These are phyloP conservation scores for Uria lomvia DNA, from an alignment of 2,113 vertebrate genomes.

Conservation along the genomic window DNA sequence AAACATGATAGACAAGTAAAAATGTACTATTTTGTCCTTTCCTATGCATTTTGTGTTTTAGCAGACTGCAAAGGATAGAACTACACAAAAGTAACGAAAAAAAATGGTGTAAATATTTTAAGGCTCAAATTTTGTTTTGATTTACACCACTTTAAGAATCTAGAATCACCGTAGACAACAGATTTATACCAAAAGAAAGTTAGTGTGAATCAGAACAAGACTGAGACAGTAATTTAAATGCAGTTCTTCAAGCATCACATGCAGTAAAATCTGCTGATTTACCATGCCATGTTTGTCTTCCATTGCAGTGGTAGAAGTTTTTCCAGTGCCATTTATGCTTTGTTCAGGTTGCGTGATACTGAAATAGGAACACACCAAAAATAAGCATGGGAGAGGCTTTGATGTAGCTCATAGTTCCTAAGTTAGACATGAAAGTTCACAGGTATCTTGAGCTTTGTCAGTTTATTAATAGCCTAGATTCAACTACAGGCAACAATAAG, in stretches of 20 bases:
- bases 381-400: neutral
- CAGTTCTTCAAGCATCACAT: neutral
- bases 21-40: neutral
- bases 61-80: neutral
- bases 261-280: neutral
- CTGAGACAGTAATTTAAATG: neutral
- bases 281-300: neutral
- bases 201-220: neutral
- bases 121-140: neutral
- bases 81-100: neutral
- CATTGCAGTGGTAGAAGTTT: neutral
- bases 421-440: neutral
- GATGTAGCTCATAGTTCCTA: neutral
- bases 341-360: neutral
- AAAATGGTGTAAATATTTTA: neutral
- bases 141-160: neutral
- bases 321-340: neutral
- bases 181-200: neutral
- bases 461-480: neutral
- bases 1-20: slow-evolving; percentile 2
- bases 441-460: neutral
- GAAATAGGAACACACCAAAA: neutral
- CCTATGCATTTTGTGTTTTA: neutral
- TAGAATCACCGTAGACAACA: neutral
- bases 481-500: neutral